Percentiles rank a stretch among this genome's conserved stretches.
Evolutionary conservation across 35 echinoderm and acorn worm species (phyloP).

Genomic region (Diadema setosum): DNA sequence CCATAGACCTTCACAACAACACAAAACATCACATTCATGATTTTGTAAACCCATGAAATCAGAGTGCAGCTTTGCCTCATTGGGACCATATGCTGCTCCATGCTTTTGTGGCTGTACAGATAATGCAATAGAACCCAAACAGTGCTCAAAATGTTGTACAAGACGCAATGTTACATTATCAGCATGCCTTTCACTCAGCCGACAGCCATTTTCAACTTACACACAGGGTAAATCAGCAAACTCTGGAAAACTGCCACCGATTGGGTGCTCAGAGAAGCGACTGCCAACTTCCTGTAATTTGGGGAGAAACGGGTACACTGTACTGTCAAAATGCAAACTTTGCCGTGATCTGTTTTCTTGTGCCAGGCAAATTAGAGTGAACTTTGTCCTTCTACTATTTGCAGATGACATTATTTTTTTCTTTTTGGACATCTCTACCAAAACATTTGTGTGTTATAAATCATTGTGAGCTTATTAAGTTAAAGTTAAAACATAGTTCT

Average conservation of each 20-base stretch:
- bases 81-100: not conserved
- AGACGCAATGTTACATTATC: not conserved
- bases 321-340: not conserved
- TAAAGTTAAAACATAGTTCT: too few relatives aligned
- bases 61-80: not conserved
- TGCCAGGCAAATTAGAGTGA: too few relatives aligned
- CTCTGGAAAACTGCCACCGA: slow-evolving; percentile 57
- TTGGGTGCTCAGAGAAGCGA: slow-evolving; percentile 30
- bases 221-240: slow-evolving; percentile 71
- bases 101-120: not conserved
- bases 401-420: too few relatives aligned
- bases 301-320: not conserved
- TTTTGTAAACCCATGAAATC: too few relatives aligned
- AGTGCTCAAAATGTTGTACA: not conserved
- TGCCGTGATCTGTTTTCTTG: not conserved
- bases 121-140: not conserved
- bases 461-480: too few relatives aligned
- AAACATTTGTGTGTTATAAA: too few relatives aligned
- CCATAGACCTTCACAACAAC: too few relatives aligned
- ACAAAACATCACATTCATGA: too few relatives aligned
- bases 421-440: too few relatives aligned
- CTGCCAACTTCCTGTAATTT: not conserved
- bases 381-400: too few relatives aligned
- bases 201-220: slow-evolving; percentile 21
- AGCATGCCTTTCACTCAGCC: not conserved